A percentile compares a stretch with the other conserved stretches of the same genome.
Conservation (phyloP, 2,797 vertebrate species). For the Sebastolobus alascanus region DNA sequence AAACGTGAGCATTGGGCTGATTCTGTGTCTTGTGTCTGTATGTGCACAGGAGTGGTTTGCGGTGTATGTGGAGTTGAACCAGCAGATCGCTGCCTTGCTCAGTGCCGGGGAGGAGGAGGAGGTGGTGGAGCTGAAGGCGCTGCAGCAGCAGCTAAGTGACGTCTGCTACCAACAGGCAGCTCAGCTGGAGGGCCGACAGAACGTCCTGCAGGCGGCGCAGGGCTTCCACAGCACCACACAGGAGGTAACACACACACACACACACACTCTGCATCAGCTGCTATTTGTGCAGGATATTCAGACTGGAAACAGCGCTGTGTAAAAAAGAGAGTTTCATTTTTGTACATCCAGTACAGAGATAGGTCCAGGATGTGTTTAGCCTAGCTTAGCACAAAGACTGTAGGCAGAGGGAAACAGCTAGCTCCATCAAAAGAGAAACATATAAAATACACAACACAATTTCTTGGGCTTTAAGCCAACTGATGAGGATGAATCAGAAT, state of each 20-base stretch:
- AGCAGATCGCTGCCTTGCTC: slow-evolving; percentile 96
- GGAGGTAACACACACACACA: slow-evolving; percentile 85
- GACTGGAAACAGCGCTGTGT: background rate
- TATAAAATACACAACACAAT: background rate
- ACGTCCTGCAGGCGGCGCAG: slow-evolving; percentile 94
- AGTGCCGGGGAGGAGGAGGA: slow-evolving; percentile 96
- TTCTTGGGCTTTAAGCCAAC: background rate
- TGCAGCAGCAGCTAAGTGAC: slow-evolving; percentile 98
- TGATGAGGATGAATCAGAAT: background rate
- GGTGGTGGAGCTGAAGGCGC: slow-evolving; percentile 91
- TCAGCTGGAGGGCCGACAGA: slow-evolving; percentile 96
- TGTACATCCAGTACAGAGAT: background rate
- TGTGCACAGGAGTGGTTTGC: slow-evolving; percentile 95
- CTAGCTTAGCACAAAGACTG: background rate
- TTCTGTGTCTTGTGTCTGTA: slow-evolving; percentile 21
- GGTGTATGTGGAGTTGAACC: slow-evolving; percentile 98
- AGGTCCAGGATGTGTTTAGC: accelerated
- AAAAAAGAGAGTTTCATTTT: background rate
- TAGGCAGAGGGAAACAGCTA: background rate
- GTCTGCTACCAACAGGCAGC: slow-evolving; percentile 97
- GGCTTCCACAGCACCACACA: slow-evolving; percentile 95
- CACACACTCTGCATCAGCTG: slow-evolving; percentile 1
- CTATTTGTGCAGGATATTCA: background rate
- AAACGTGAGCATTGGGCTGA: background rate
- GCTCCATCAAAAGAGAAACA: background rate